Conservation (phyloP, 2,888 invertebrate species). For the Nephrotoma flavescens region DNA sequence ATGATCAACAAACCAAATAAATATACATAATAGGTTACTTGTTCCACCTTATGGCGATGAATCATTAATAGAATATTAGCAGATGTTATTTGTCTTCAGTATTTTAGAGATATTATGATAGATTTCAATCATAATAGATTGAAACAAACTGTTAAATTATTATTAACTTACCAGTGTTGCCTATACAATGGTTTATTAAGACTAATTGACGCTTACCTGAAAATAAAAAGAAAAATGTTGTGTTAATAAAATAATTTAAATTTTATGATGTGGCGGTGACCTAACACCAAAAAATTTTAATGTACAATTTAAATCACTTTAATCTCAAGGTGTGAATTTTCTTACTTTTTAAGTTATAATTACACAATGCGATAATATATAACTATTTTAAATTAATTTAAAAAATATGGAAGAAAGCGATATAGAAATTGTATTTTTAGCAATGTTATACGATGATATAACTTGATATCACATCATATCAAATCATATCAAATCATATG, state of each 20-base stretch:
- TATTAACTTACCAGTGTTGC: background rate
- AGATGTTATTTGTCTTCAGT: background rate
- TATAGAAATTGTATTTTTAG: no score
- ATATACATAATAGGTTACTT: background rate
- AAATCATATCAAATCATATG: no score
- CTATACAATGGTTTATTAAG: background rate
- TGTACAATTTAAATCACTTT: no score
- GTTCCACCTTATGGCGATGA: background rate
- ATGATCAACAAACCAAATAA: background rate
- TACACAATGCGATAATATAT: no score
- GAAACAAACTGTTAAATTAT: background rate
- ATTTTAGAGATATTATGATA: background rate
- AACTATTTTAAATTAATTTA: no score
- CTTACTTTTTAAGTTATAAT: no score
- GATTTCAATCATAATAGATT: background rate
- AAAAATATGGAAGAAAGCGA: no score
- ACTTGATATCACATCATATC: no score
- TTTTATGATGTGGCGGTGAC: no score
- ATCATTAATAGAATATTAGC: background rate
- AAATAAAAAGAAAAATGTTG: background rate
- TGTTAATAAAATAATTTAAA: background rate
- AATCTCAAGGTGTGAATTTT: no score
- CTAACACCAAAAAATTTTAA: no score
- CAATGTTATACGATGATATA: no score
- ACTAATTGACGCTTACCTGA: background rate